Conservation (phyloP, 2,888 invertebrate species). For the Minunthozetes semirufus region DNA sequence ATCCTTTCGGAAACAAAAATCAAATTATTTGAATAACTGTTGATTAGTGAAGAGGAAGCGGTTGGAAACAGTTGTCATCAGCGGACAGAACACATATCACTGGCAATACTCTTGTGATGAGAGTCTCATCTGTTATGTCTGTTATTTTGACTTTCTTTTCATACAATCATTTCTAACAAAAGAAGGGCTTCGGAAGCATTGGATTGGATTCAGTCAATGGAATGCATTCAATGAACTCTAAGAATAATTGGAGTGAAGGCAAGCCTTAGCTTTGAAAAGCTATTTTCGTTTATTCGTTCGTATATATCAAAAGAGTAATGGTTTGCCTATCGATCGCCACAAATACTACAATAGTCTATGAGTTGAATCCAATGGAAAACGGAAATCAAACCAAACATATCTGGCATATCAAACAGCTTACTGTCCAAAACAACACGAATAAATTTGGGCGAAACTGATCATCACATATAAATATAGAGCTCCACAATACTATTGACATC, state of each 20-base stretch:
- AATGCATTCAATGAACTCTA: background rate
- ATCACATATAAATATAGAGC: too few species aligned
- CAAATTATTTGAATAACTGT: too few species aligned
- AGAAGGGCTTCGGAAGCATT: background rate
- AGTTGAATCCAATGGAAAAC: background rate
- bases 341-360: background rate
- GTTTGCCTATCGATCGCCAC: background rate
- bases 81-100: too few species aligned
- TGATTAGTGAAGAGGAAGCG: too few species aligned
- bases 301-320: background rate
- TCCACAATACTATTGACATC: too few species aligned
- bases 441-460: too few species aligned
- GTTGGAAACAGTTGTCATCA: too few species aligned
- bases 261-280: background rate
- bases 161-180: background rate
- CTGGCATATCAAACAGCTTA: background rate
- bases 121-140: background rate
- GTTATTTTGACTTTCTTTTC: background rate
- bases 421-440: too few species aligned
- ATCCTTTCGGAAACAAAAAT: too few species aligned
- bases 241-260: background rate
- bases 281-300: constrained; percentile 8
- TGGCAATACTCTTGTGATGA: background rate
- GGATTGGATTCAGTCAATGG: background rate
- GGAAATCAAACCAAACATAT: constrained; percentile 1